A percentile compares a stretch with the other conserved stretches of the same genome.
These are phyloP conservation scores for Hybognathus amarus DNA, from an alignment of 2,797 vertebrate genomes.

Conservation along the genomic window DNA sequence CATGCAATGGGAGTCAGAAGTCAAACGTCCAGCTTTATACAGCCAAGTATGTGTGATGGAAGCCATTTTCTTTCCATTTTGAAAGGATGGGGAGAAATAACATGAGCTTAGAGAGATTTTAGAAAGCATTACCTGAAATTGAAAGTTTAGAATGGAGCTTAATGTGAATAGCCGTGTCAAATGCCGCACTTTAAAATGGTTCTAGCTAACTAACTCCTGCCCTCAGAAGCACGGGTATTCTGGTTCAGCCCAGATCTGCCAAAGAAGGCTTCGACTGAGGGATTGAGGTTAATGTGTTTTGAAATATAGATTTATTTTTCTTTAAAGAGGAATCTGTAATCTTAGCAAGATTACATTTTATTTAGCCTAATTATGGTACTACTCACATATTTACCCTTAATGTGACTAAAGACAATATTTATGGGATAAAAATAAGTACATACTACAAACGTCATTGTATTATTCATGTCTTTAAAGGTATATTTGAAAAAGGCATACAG, in stretches of 20 bases:
- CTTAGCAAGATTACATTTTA: conserved; percentile 53
- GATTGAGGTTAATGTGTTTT: conserved; percentile 47
- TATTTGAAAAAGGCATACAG: conserved; percentile 23
- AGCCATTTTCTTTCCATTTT: conserved; percentile 36
- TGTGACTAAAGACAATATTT: conserved; percentile 36
- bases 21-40: neutral
- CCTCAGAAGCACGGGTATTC: conserved; percentile 62
- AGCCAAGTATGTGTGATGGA: conserved; percentile 18
- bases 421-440: conserved; percentile 27
- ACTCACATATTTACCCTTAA: conserved; percentile 52
- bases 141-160: conserved; percentile 62
- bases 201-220: conserved; percentile 61
- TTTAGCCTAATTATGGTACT: conserved; percentile 46
- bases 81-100: neutral
- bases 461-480: conserved; percentile 47
- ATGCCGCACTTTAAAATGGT: conserved; percentile 74
- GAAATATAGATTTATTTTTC: conserved; percentile 59
- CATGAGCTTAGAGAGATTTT: conserved; percentile 14
- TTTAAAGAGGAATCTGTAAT: conserved; percentile 51
- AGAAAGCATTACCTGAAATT: conserved; percentile 15
- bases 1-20: neutral
- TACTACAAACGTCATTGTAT: conserved; percentile 36
- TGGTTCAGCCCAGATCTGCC: conserved; percentile 71
- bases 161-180: conserved; percentile 71
- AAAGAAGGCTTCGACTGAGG: conserved; percentile 67